Evolutionary conservation across 1,140 invertebrate genomes (phyloP), one percentile per base, ranked within the genome.

Genomic region (Sinonovacula constricta): DNA sequence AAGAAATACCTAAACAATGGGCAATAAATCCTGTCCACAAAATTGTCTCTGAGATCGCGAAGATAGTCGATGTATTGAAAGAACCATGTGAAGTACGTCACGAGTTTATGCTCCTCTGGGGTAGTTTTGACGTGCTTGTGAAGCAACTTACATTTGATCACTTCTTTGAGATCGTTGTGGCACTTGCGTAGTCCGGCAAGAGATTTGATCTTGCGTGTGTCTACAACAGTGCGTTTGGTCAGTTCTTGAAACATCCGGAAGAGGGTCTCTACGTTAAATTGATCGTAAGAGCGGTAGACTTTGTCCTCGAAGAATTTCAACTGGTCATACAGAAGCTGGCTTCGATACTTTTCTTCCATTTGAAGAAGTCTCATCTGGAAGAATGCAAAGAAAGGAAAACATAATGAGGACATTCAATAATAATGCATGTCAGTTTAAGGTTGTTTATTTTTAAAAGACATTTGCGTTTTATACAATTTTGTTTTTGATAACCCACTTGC

Each of bases 11-110:
- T 83, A 65, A 86, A 87, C 22, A 89, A 67, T 14, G 88, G 88
- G 15, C 78, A 72, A 54, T 85, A 89, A 67, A 89, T 86, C 28
- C 87, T 68, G n/a, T 85, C 83, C n/a, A 81, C 72, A 63, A 88
- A 89, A 59, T 86, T 87, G 12, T 57, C 65, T 18, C 83, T 71
- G 1, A 89, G 79, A 51, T 87, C 81, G 12, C 85, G 60, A 12
- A 88, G 57, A 59, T 87, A 89, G 56, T 86, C 82, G 53, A 87
- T 69, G 60, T 86, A 85, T n/a, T 87, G 76, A 51, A 88, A 86
- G 57, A 87, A 89, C 88, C 88, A 89, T 4, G 79, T 81, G 57
- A 89, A 89, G 56, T 88, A 89, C 39, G 83, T 79, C n/a, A 83
- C 69, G 63, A 87, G 49, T 63, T 81, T 54, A 54, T 86, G 56